Evolutionary conservation across 2,888 invertebrate species (phyloP), one percentile per base, ranked within the genome.

Genomic region (Slavum lentiscoides): DNA sequence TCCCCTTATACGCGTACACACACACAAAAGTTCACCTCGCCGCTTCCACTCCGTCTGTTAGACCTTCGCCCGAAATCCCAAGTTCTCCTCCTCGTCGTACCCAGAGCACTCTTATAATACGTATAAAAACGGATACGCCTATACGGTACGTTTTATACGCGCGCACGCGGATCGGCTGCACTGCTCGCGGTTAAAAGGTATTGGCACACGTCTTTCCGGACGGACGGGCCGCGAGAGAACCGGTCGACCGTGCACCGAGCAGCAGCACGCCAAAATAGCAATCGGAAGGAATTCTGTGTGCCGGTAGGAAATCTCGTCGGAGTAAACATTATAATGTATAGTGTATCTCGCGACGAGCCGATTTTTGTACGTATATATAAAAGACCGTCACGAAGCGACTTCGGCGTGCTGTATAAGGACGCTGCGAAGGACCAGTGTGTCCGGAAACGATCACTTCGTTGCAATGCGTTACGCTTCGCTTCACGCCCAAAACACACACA

Each of bases 241-340:
- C 74, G 64, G 74, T 66, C 37, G 9, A 67, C 58, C 67, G 67
- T 66, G 66, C 0, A n/a, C 30, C 30, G 30, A n/a, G 30, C 30
- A 30, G 30, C 30, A 8, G 21, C 13, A 39, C 62, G 80, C 80
- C 70, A 80, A 80, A 80, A 80, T 30, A 43, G 61, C 64, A 80
- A 80, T 80, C 80, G 80, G 80, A 80, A 72, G 9, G 75, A 68
- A 7, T 43, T 43, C 17, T 17, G 58, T 4, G 30, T 1, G 30
- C 30, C 30, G 30, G 30, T 30, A n/a, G 15, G 19, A 13, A 58
- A 69, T 30, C 21, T 21, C 37, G 21, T 58, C 21, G n/a, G 53
- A 23, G 49, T 70, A 55, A 17, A 55, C 4, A 30, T 4, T 1
- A 30, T 30, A 30, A 30, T n/a, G 30, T 30, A 30, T 30, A 30